Evolutionary conservation across 2,797 vertebrate genomes (phyloP).

Genomic region (Sciurus vulgaris): DNA sequence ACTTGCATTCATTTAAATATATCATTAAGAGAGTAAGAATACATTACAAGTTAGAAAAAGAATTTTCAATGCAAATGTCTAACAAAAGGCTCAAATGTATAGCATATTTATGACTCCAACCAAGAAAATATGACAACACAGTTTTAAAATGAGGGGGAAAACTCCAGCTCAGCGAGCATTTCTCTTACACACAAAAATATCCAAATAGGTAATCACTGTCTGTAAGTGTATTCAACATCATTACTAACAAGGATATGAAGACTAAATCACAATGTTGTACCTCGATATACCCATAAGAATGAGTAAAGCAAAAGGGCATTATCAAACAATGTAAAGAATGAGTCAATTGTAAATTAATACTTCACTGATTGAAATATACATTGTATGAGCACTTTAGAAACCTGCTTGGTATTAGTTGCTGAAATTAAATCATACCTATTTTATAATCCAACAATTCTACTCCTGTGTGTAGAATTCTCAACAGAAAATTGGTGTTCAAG

Average conservation of each 20-base stretch:
- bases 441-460: background rate
- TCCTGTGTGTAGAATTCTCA: background rate
- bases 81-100: slow-evolving; percentile 26
- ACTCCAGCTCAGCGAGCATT: background rate
- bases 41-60: slow-evolving; percentile 15
- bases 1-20: background rate
- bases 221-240: background rate
- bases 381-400: background rate
- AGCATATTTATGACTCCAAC: background rate
- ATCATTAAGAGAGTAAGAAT: background rate
- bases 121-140: background rate
- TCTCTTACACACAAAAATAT: background rate
- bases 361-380: background rate
- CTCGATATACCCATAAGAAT: background rate
- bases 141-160: background rate
- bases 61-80: background rate
- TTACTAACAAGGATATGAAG: background rate
- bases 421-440: background rate
- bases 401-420: background rate
- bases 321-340: background rate
- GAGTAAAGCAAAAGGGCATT: background rate
- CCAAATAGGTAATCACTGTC: background rate
- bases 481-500: background rate
- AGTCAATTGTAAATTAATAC: background rate
- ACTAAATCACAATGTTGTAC: background rate